These are phyloP conservation scores for Hybognathus amarus DNA, from an alignment of 2,797 vertebrate genomes.

Conservation along the genomic window DNA sequence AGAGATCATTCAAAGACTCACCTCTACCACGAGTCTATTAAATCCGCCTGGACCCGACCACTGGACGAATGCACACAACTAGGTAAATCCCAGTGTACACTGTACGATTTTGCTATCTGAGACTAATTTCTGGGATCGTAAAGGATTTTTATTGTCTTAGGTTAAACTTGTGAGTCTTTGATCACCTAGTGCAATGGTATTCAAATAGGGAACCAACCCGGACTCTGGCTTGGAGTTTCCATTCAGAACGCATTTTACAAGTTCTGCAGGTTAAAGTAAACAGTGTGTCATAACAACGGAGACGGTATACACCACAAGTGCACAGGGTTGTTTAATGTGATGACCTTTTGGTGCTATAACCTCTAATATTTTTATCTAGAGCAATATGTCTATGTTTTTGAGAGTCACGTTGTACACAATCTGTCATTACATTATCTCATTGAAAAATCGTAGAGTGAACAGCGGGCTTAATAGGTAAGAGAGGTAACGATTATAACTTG, in stretches of 20 bases:
- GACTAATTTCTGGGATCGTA: not conserved
- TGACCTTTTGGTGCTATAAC: not conserved
- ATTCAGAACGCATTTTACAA: too few relatives aligned
- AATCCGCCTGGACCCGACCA: constrained; percentile 85
- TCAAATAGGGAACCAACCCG: not conserved
- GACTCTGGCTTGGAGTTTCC: too few relatives aligned
- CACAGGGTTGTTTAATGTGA: not conserved
- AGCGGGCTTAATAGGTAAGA: not conserved
- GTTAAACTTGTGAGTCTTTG: not conserved
- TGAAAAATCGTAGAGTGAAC: not conserved
- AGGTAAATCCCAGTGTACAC: constrained; percentile 76
- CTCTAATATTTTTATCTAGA: not conserved
- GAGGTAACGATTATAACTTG: not conserved
- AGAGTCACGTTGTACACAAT: not conserved
- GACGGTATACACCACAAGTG: not conserved
- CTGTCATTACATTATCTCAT: not conserved
- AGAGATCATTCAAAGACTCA: constrained; percentile 87
- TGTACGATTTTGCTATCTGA: not conserved
- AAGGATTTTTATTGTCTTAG: not conserved
- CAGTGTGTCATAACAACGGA: too few relatives aligned
- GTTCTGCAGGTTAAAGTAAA: too few relatives aligned
- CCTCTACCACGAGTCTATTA: constrained; percentile 86
- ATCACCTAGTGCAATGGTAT: not conserved
- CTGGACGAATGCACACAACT: constrained; percentile 90
- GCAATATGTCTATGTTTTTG: not conserved